These are phyloP conservation scores for Heliocidaris erythrogramma DNA, from an alignment of 35 echinoderm and acorn worm species.

Conservation along the genomic window DNA sequence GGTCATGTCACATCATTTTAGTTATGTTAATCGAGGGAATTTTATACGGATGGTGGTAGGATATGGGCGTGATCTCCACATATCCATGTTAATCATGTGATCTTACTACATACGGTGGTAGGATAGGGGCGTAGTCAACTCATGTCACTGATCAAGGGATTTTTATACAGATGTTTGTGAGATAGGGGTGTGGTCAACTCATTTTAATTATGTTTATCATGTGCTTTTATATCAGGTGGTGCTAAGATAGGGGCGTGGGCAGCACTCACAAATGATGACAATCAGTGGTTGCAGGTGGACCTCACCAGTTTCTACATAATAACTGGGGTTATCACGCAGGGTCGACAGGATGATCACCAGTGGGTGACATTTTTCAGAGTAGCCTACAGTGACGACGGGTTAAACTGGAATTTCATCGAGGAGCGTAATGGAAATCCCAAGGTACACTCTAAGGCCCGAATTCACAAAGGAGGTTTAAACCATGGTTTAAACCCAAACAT, in stretches of 20 bases:
- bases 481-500: too few species aligned
- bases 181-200: neutral
- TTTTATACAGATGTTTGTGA: too few species aligned
- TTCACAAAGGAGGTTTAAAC: too few species aligned
- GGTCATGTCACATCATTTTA: too few species aligned
- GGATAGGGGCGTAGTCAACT: too few species aligned
- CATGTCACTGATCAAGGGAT: neutral
- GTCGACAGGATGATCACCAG: slow-evolving; percentile 46
- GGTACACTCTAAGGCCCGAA: neutral
- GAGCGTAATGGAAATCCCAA: neutral
- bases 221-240: neutral
- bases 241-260: slow-evolving; percentile 46
- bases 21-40: too few species aligned
- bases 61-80: too few species aligned
- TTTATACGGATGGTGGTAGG: too few species aligned
- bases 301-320: slow-evolving; percentile 13
- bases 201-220: neutral
- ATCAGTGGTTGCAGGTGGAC: slow-evolving; percentile 63
- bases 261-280: neutral
- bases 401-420: neutral
- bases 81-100: too few species aligned
- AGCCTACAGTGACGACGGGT: slow-evolving; percentile 31
- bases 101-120: too few species aligned
- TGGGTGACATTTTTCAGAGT: slow-evolving; percentile 68
- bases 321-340: slow-evolving; percentile 57